Evolutionary conservation across 2,797 vertebrate species (phyloP).

Genomic region (Chanos chanos): DNA sequence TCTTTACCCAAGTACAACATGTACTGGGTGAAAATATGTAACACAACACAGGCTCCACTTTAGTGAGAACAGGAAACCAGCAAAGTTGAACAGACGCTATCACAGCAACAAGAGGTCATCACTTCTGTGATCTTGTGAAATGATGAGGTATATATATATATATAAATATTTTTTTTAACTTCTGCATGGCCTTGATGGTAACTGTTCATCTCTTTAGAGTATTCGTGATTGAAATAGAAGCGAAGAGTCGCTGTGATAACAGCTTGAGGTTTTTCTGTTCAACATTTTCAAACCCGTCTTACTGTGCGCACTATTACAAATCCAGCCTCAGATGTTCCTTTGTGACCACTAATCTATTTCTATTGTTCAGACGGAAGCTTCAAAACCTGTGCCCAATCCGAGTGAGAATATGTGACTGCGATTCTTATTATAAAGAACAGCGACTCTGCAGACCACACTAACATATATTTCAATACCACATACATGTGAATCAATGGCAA

Average conservation of each 20-base stretch:
- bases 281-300: slow-evolving; percentile 29
- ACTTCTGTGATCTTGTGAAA: slow-evolving; percentile 63
- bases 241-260: slow-evolving; percentile 39
- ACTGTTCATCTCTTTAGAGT: slow-evolving; percentile 55
- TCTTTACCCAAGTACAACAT: too few species aligned
- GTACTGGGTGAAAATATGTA: slow-evolving; percentile 19
- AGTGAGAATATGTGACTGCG: background rate
- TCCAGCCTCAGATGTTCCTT: slow-evolving; percentile 3
- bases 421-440: slow-evolving; percentile 2
- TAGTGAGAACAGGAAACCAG: slow-evolving; percentile 82
- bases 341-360: slow-evolving; percentile 44
- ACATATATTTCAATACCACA: slow-evolving; percentile 47
- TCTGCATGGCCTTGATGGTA: slow-evolving; percentile 57
- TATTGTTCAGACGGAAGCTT: slow-evolving; percentile 25
- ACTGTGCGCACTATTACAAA: too few species aligned
- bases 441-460: slow-evolving; percentile 15
- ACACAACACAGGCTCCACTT: slow-evolving; percentile 36
- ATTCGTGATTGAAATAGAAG: slow-evolving; percentile 72
- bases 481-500: slow-evolving; percentile 50
- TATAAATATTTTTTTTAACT: background rate
- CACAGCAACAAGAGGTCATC: slow-evolving; percentile 71
- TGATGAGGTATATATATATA: slow-evolving; percentile 45
- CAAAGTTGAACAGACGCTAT: slow-evolving; percentile 71
- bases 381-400: slow-evolving; percentile 3
- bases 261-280: slow-evolving; percentile 24